Conservation (phyloP, 2,797 vertebrate species). For the Smutsia temminckii region DNA sequence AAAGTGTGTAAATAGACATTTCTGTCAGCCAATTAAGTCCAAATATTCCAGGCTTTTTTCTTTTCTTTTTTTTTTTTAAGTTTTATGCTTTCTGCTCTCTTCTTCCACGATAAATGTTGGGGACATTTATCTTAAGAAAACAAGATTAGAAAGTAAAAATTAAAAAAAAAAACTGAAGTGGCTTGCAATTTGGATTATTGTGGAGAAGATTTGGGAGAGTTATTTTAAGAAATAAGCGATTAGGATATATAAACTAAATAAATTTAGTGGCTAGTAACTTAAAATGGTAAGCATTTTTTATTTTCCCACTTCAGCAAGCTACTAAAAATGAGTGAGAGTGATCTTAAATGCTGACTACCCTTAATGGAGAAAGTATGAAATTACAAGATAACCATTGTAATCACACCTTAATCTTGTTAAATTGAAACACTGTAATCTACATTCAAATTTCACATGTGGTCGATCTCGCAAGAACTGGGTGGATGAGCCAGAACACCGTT, state of each 20-base stretch:
- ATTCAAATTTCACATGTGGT: conserved; percentile 77
- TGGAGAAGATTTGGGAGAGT: not conserved
- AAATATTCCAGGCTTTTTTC: not conserved
- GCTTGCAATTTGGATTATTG: not conserved
- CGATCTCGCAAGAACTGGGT: conserved; percentile 56
- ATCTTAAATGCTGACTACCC: conserved; percentile 59
- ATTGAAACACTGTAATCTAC: conserved; percentile 70
- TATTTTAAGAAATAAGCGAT: conserved; percentile 35
- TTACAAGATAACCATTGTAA: conserved; percentile 73
- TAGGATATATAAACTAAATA: conserved; percentile 41
- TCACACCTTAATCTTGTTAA: conserved; percentile 78
- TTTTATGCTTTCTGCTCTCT: not conserved
- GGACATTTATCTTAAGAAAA: not conserved
- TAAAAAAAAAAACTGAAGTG: not conserved
- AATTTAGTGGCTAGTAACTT: conserved; percentile 17
- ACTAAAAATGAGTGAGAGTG: conserved; percentile 43
- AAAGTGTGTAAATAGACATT: not conserved
- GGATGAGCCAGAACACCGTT: conserved; percentile 12
- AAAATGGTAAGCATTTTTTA: not conserved
- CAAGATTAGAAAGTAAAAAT: not conserved
- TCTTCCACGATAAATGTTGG: not conserved
- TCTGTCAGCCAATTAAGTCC: not conserved
- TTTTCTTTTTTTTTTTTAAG: not conserved
- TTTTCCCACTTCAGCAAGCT: not conserved
- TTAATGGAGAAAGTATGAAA: conserved; percentile 73